These are phyloP conservation scores for Orestias chungarensis DNA, from an alignment of 2,797 vertebrate genomes.

Conservation along the genomic window DNA sequence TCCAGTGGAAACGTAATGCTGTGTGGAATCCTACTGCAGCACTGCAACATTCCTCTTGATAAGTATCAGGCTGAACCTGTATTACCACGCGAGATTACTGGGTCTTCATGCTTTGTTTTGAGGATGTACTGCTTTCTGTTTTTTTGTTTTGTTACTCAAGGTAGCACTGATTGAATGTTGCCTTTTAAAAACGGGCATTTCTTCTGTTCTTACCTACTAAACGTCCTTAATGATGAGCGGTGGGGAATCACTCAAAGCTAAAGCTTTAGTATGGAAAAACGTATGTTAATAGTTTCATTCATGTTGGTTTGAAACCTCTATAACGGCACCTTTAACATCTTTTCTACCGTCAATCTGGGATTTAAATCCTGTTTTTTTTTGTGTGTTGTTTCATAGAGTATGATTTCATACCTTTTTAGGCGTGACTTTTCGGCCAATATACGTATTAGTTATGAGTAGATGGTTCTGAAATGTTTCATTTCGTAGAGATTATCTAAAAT, in stretches of 20 bases:
- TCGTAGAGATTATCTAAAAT: too few species aligned
- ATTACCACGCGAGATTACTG: too few species aligned
- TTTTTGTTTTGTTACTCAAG: neutral
- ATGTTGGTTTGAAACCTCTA: neutral
- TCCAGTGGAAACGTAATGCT: neutral
- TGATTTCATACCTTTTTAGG: neutral
- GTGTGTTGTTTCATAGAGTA: neutral
- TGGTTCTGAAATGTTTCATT: neutral
- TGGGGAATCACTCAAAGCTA: neutral
- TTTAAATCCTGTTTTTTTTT: constrained; percentile 4
- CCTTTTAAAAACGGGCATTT: neutral
- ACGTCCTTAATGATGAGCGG: neutral
- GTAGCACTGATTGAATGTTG: neutral
- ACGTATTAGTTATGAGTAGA: neutral
- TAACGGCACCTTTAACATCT: neutral
- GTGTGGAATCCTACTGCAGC: neutral
- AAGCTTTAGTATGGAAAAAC: neutral
- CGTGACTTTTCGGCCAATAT: neutral
- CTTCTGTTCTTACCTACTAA: neutral
- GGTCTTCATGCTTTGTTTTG: neutral
- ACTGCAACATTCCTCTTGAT: neutral
- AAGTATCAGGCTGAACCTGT: neutral
- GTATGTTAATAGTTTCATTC: neutral
- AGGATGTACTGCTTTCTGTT: neutral
- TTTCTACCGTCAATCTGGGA: constrained; percentile 2